Evolutionary conservation across 2,797 vertebrate species (phyloP).

Genomic region (Acrossocheilus fasciatus): DNA sequence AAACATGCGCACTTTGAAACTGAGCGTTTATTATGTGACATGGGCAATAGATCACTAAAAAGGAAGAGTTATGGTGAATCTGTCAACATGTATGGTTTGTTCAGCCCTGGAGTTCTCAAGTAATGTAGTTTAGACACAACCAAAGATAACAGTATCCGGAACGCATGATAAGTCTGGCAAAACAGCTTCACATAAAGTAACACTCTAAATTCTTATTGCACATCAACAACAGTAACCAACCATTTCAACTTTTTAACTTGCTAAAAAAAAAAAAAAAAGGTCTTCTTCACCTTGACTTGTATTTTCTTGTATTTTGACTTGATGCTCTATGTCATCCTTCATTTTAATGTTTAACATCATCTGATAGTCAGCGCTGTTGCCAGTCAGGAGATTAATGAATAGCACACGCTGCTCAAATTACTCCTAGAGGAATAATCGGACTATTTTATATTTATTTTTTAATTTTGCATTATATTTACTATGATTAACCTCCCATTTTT

Average conservation of each 20-base stretch:
- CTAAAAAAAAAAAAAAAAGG: not conserved
- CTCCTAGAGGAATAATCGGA: too few species aligned
- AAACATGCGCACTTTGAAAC: slow-evolving; percentile 31
- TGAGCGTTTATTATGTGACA: slow-evolving; percentile 37
- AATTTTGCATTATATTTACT: too few species aligned
- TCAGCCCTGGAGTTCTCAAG: not conserved
- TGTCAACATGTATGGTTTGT: slow-evolving; percentile 11
- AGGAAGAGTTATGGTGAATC: slow-evolving; percentile 23
- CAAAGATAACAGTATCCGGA: slow-evolving; percentile 4
- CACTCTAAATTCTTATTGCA: not conserved
- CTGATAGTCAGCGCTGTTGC: too few species aligned
- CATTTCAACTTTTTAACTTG: not conserved
- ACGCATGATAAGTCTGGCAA: not conserved
- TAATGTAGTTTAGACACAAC: slow-evolving; percentile 11
- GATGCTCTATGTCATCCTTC: too few species aligned
- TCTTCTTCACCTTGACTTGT: not conserved
- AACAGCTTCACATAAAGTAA: not conserved
- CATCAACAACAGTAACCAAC: not conserved
- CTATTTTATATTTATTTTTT: too few species aligned
- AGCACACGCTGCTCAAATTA: too few species aligned
- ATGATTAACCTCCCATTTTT: too few species aligned
- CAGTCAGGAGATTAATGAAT: too few species aligned
- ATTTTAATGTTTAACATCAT: too few species aligned
- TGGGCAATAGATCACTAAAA: slow-evolving; percentile 15
- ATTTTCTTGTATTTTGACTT: not conserved